A percentile compares a stretch with the other conserved stretches of the same genome.
phyloP scores from a whole-genome alignment of 2,888 invertebrate genomes.

The Dinocampus coccinellae region DNA sequence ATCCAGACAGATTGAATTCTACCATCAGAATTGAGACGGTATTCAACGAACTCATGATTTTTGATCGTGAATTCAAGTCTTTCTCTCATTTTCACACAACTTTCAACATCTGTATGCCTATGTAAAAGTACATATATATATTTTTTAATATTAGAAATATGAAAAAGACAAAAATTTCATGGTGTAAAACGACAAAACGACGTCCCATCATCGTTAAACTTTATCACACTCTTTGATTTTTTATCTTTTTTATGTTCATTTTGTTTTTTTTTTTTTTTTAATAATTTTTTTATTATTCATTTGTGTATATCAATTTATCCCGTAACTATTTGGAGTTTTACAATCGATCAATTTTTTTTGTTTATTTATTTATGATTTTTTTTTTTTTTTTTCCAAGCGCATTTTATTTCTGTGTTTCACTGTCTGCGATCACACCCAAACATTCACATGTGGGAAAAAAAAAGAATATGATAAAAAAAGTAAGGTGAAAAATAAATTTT shows the following conservation, averaged over 20 bases:
- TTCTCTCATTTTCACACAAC: not conserved
- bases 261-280: too few relatives aligned
- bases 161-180: not conserved
- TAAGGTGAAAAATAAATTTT: not conserved
- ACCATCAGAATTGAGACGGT: not conserved
- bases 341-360: not conserved
- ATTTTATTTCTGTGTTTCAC: not conserved
- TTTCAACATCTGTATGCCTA: not conserved
- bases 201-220: slow-evolving; percentile 1
- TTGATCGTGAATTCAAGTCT: not conserved
- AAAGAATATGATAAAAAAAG: not conserved
- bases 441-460: not conserved
- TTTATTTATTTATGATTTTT: too few relatives aligned
- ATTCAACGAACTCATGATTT: not conserved
- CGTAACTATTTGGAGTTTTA: not conserved
- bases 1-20: slow-evolving; percentile 3
- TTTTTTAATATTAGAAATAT: not conserved
- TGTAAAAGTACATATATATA: not conserved
- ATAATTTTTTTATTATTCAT: not conserved
- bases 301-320: not conserved
- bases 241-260: too few relatives aligned
- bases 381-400: not conserved
- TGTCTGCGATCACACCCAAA: not conserved
- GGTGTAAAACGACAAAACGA: not conserved
- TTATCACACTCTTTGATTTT: not conserved